phyloP scores from a whole-genome alignment of 2,888 invertebrate species.

The Drosophila peninsularis region DNA sequence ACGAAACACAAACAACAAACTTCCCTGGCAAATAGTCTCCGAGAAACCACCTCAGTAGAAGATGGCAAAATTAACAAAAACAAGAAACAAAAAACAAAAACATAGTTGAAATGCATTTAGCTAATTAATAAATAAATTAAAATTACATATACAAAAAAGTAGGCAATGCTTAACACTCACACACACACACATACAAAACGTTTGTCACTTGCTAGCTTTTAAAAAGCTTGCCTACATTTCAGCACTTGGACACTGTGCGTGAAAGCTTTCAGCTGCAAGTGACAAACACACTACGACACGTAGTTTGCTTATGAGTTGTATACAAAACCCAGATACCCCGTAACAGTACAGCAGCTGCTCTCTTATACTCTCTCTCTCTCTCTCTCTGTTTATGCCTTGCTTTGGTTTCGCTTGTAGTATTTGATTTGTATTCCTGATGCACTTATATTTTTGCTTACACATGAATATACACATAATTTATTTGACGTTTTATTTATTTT shows the following conservation, averaged over 20 bases:
- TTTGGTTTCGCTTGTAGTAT: slow-evolving; percentile 32
- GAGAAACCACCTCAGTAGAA: slow-evolving; percentile 75
- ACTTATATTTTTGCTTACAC: slow-evolving; percentile 49
- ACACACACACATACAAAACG: slow-evolving; percentile 25
- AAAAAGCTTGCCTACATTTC: slow-evolving; percentile 12
- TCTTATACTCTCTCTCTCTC: slow-evolving; percentile 7
- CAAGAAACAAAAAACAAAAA: slow-evolving; percentile 23
- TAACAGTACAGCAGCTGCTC: slow-evolving; percentile 25
- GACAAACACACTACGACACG: slow-evolving; percentile 23
- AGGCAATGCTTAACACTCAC: slow-evolving; percentile 51
- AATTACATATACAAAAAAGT: slow-evolving; percentile 49
- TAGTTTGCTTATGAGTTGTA: slow-evolving; percentile 50
- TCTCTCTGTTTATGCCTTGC: slow-evolving; percentile 10
- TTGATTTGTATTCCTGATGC: slow-evolving; percentile 30
- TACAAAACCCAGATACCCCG: slow-evolving; percentile 1
- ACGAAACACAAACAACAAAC: slow-evolving; percentile 24
- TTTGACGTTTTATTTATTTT: slow-evolving; percentile 72
- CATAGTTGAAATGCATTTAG: slow-evolving; percentile 77
- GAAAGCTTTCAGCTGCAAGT: slow-evolving; percentile 37
- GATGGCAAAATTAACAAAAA: slow-evolving; percentile 20
- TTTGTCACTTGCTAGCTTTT: slow-evolving; percentile 25
- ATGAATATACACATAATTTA: slow-evolving; percentile 59
- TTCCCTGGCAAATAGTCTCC: slow-evolving; percentile 57
- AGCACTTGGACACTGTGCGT: slow-evolving; percentile 10
- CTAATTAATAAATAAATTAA: slow-evolving; percentile 64